Base-by-base conservation (phyloP, 2,888 invertebrate species). In the Chymomyza caudatula region DNA sequence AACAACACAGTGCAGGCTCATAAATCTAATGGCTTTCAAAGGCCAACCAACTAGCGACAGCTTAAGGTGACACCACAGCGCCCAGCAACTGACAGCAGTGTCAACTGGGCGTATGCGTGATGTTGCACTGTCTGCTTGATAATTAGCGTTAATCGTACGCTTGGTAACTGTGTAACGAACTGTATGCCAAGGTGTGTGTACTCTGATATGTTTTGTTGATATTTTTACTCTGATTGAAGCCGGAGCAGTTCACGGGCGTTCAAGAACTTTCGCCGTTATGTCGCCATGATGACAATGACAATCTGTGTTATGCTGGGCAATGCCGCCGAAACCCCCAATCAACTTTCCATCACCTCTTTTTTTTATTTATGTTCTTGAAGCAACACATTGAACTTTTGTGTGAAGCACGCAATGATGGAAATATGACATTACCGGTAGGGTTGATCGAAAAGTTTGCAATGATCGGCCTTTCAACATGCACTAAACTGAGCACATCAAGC, bases 221-320 rank as follows among this genome's bases (percentile, higher is more conserved):
- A 8, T 4, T 11, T 37, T 37, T 2, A 11, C 11, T 37, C 4
- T 37, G 29, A 11, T 11, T 11, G 6, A 11, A 19, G 15, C n/a
- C 6, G 37, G 0, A 6, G 5, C 13, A 70, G 81, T 79, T 79
- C 78, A 79, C 4, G 80, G 73, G 17, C 69, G 78, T 77, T 77
- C 69, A 61, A 13, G 20, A 51, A 20, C 51, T 51, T n/a, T 29
- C 20, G 44, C 25, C 23, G 25, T 44, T 47, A 67, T 62, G 60
- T 29, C 69, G 63, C 63, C 60, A 67, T 64, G 65, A 61, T 64
- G 69, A 43, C 62, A 63, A 42, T 20, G 49, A 19, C 63, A 63
- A 68, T 71, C 63, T 71, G 62, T 71, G 60, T 54, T 63, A 65
- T 71, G 61, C 63, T 65, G 23, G 3, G 37, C 66, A 69, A 61